Evolutionary conservation across 1,140 invertebrate species (phyloP).

Genomic region (Trialeurodes vaporariorum): DNA sequence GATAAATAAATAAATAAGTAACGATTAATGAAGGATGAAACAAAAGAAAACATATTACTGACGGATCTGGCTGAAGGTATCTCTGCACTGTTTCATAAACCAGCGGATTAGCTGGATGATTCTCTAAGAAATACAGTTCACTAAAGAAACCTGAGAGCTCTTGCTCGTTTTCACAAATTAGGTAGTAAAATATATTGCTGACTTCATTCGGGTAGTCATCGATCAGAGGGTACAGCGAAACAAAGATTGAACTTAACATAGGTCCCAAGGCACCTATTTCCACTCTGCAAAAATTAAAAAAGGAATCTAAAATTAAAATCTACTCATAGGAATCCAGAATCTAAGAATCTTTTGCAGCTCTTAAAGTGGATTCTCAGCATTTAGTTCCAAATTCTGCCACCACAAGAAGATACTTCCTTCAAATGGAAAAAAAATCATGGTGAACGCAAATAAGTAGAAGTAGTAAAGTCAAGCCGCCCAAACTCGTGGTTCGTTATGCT

Average conservation of each 20-base stretch:
- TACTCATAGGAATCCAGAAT: too few species aligned
- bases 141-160: slow-evolving; percentile 50
- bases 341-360: too few species aligned
- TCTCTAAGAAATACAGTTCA: slow-evolving; percentile 74
- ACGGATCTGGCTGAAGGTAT: slow-evolving; percentile 29
- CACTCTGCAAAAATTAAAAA: slow-evolving; percentile 42
- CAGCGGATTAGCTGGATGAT: slow-evolving; percentile 49
- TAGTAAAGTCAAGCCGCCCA: too few species aligned
- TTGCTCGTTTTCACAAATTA: slow-evolving; percentile 61
- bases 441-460: too few species aligned
- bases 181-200: slow-evolving; percentile 61
- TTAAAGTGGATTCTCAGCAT: too few species aligned
- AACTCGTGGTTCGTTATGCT: too few species aligned
- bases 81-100: slow-evolving; percentile 50
- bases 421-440: too few species aligned
- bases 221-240: slow-evolving; percentile 63
- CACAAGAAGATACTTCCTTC: too few species aligned
- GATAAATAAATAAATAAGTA: too few species aligned
- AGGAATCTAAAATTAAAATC: too few species aligned
- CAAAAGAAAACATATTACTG: not conserved
- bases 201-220: slow-evolving; percentile 52
- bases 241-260: slow-evolving; percentile 67
- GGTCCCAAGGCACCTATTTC: slow-evolving; percentile 60
- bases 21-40: not conserved
- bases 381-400: too few species aligned